Base-by-base conservation (phyloP, 2,797 vertebrate species). In the Eremophila alpestris region DNA sequence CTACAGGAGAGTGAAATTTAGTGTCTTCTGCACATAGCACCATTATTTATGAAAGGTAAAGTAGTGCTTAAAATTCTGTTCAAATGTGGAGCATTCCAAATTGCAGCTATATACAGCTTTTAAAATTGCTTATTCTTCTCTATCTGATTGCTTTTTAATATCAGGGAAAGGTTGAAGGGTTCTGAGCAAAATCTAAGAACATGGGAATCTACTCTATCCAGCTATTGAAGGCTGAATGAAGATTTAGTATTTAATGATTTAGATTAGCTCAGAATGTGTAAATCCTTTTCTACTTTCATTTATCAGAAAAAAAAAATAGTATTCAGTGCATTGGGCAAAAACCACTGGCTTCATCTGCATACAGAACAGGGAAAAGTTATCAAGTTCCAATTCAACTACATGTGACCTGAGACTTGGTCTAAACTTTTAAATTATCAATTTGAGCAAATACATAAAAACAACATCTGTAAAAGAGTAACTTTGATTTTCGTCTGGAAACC, bases 211-310 rank as follows among this genome's bases (percentile, higher is more conserved):
- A 48, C 17, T 64, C 11, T 74, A 59, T 83, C 82, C 64, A 71
- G 54, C 43, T 84, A 83, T 83, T 71, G 49, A 90, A 81, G 62
- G 16, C 10, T n/a, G 65, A 69, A 77, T 81, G 49, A 49, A 80
- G 77, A 92, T 85, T 85, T 89, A 34, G 5, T 77, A 71, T 91
- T 95, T 85, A 45, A 74, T 68, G 54, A 71, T 86, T 89, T 67
- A 80, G 41, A 79, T 89, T 60, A 78, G 19, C 40, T 81, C 32
- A 85, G 56, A 83, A 77, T 45, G 11, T 58, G 12, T 54, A 87
- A 95, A 91, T 80, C 16, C 16, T 74, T 83, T 93, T 82, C 52
- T 88, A 51, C 13, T 92, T 82, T 27, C 16, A 29, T 84, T 83
- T 83, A 83, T 79, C 38, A 75, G 52, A 11, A 77, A 64, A 63